phyloP scores from a whole-genome alignment of 2,797 vertebrate genomes.

The Parotocinclus haroldoi region DNA sequence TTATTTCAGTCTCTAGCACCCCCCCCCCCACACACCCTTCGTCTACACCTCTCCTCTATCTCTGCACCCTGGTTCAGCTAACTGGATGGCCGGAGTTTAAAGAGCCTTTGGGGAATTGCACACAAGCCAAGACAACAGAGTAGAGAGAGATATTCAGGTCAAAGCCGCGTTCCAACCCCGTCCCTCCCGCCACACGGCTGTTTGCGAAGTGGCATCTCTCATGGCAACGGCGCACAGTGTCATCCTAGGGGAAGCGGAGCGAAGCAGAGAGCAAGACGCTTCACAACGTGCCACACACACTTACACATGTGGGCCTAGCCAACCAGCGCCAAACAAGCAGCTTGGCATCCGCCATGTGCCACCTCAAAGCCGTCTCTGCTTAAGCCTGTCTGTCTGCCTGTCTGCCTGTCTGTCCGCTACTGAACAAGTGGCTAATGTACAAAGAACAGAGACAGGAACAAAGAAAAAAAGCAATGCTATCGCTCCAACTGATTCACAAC shows the following conservation, averaged over 20 bases:
- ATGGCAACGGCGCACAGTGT: constrained; percentile 47
- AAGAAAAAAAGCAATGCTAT: not conserved
- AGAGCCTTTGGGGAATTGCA: constrained; percentile 52
- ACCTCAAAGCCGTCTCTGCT: not conserved
- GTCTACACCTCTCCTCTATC: constrained; percentile 5
- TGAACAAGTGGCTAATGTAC: not conserved
- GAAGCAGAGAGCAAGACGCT: constrained; percentile 5
- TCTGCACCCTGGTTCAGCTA: constrained; percentile 38
- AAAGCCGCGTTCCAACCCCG: constrained; percentile 29
- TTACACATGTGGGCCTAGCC: constrained; percentile 2
- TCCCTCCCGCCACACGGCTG: constrained; percentile 10
- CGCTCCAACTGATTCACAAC: not conserved
- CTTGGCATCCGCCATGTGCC: constrained; percentile 9
- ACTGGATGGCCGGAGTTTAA: constrained; percentile 52
- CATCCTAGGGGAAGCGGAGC: constrained; percentile 32
- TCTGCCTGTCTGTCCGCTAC: constrained; percentile 1
- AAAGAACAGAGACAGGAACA: too few species aligned
- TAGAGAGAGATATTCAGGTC: constrained; percentile 52
- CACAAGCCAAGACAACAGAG: constrained; percentile 51
- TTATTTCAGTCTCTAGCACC: constrained; percentile 2
- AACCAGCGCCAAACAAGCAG: constrained; percentile 21
- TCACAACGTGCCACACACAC: constrained; percentile 10
- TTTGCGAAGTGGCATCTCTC: constrained; percentile 45
- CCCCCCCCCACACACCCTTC: constrained; percentile 1
- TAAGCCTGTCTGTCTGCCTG: constrained; percentile 1